A percentile compares a stretch with the other conserved stretches of the same genome.
phyloP scores from a whole-genome alignment of 2,888 invertebrate genomes.

The Brenthis ino region DNA sequence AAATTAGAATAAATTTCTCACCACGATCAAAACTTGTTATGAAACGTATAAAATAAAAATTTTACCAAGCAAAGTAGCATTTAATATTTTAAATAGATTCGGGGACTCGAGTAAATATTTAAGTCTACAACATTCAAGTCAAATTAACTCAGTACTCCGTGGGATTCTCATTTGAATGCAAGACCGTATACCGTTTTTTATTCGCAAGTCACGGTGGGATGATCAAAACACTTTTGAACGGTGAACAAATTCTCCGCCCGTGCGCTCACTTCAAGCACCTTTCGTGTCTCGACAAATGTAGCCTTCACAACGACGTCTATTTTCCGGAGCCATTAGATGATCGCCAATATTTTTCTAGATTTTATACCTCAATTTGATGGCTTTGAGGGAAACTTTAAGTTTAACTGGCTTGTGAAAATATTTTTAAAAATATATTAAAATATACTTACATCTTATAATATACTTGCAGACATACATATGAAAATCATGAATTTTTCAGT shows the following conservation, averaged over 20 bases:
- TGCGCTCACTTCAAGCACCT: conserved; percentile 18
- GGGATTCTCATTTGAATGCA: conserved; percentile 57
- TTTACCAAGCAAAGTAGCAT: neutral
- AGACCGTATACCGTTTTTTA: conserved; percentile 52
- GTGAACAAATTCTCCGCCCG: conserved; percentile 24
- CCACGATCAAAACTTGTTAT: neutral
- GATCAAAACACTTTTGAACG: conserved; percentile 58
- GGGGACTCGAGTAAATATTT: neutral
- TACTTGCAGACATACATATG: no score
- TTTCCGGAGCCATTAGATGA: conserved; percentile 18
- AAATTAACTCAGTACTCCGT: conserved; percentile 7
- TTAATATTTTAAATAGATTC: conserved; percentile 3
- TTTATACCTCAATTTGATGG: conserved; percentile 6
- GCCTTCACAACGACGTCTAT: conserved; percentile 17
- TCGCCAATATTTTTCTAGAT: conserved; percentile 18
- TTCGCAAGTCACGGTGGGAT: conserved; percentile 55
- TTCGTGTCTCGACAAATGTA: conserved; percentile 18
- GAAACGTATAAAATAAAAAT: neutral
- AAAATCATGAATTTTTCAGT: no score
- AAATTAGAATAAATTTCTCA: neutral
- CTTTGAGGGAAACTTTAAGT: neutral
- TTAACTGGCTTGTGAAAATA: neutral
- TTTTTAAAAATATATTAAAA: no score
- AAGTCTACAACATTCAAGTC: conserved; percentile 8
- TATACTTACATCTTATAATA: no score